Base-by-base conservation (phyloP, 2,888 invertebrate species). In the Apamea anceps region DNA sequence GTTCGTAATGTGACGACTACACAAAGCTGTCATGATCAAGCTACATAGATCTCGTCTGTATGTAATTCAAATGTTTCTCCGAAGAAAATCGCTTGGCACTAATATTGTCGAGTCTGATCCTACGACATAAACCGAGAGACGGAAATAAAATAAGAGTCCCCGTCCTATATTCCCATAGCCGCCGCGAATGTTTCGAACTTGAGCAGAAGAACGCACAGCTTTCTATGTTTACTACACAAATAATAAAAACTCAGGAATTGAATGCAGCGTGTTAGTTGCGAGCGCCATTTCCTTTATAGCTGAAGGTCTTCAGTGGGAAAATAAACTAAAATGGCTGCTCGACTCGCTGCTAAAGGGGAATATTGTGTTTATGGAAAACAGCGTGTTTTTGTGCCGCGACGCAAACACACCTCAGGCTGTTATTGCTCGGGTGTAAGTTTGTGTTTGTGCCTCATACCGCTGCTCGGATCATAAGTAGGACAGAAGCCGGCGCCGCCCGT, bases 291-390 rank as follows among this genome's bases (percentile, higher is more conserved):
- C 81, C 73, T 85, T 75, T 84, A 85, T 67, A 75, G 77, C 75
- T 77, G 66, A 79, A 79, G 68, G 82, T 82, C 63, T 80, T 83
- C 73, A 77, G 76, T 79, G 45, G 66, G 74, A 87, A 84, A 85
- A 90, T 85, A 90, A 85, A 88, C 80, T 75, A 48, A 76, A 84
- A 80, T 73, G 73, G 62, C 68, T 67, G 72, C 71, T 75, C 79
- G 65, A 66, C 71, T 72, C 68, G 45, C 75, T 82, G 78, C 77
- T 85, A 81, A 86, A 90, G 81, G 78, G 86, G 85, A 85, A 87
- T 87, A 80, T 81, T 85, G 82, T 91, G 89, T 90, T 89, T 90
- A 89, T 91, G 87, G 87, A 85, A 88, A 90, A 88, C 84, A 80
- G 73, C 75, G 45, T 85, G 80, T 77, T 60, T 45, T 32, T 75